phyloP scores from a whole-genome alignment of 2,797 vertebrate species.

The Poeciliopsis gracilis region DNA sequence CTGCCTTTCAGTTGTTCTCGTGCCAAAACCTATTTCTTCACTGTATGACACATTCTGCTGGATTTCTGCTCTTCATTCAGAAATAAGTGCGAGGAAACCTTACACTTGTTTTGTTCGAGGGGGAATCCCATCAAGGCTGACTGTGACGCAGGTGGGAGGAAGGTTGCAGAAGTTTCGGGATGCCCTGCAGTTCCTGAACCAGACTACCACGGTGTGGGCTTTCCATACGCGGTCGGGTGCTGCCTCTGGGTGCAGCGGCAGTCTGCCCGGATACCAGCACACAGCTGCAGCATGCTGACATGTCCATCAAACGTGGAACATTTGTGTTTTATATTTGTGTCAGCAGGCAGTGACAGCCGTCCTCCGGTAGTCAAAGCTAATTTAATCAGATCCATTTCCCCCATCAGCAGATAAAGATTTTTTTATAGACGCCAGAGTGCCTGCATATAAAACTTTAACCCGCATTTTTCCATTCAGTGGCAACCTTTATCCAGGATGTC shows the following conservation, averaged over 20 bases:
- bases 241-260: constrained; percentile 17
- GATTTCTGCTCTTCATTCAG: constrained; percentile 72
- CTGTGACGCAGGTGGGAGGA: constrained; percentile 50
- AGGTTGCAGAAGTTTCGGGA: constrained; percentile 54
- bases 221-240: constrained; percentile 31
- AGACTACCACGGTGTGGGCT: constrained; percentile 23
- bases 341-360: constrained; percentile 32
- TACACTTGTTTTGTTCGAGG: constrained; percentile 65
- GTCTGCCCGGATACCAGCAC: constrained; percentile 69
- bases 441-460: constrained; percentile 16
- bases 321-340: constrained; percentile 56
- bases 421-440: constrained; percentile 6
- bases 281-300: constrained; percentile 54
- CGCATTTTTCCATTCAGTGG: constrained; percentile 13
- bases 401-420: constrained; percentile 12
- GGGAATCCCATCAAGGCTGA: constrained; percentile 71
- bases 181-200: constrained; percentile 42
- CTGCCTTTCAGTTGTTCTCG: constrained; percentile 73
- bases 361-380: constrained; percentile 52
- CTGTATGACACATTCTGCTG: constrained; percentile 59
- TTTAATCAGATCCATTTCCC: constrained; percentile 41
- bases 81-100: constrained; percentile 47
- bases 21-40: constrained; percentile 76
- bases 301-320: constrained; percentile 55
- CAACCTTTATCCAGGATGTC: constrained; percentile 24